Conservation (phyloP, 2,888 invertebrate species). For the Mycalesis mineus region DNA sequence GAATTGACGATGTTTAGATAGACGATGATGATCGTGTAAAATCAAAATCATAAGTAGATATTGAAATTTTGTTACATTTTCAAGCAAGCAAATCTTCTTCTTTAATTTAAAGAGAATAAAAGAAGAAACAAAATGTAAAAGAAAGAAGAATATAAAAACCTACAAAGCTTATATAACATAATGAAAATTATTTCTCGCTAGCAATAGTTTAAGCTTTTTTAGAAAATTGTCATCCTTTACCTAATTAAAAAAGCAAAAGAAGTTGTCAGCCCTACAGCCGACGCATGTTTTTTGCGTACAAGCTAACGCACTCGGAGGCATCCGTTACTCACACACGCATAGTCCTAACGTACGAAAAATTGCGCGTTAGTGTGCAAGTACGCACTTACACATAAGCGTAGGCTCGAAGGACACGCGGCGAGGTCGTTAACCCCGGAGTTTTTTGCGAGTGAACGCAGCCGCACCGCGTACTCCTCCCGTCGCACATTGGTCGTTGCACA, state of each 20-base stretch:
- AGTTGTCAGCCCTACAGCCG: not conserved
- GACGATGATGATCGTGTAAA: too few relatives aligned
- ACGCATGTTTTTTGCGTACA: conserved; percentile 45
- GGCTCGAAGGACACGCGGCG: conserved; percentile 70
- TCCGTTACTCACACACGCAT: conserved; percentile 45
- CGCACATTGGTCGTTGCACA: conserved; percentile 66
- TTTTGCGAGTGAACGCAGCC: conserved; percentile 67
- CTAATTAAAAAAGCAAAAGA: conserved; percentile 26
- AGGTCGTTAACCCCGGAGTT: conserved; percentile 69
- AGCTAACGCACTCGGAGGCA: conserved; percentile 57
- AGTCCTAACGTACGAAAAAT: conserved; percentile 52
- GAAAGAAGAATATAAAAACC: too few relatives aligned
- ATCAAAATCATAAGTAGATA: too few relatives aligned
- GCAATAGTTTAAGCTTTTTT: too few relatives aligned
- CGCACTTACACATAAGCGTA: conserved; percentile 59
- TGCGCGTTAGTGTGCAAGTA: conserved; percentile 34
- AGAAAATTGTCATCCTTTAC: not conserved
- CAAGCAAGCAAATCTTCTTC: too few relatives aligned
- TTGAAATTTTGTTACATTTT: too few relatives aligned
- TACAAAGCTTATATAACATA: too few relatives aligned
- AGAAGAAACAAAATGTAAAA: too few relatives aligned
- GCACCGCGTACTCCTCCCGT: conserved; percentile 61
- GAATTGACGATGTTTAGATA: too few relatives aligned
- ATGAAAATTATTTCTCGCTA: too few relatives aligned
- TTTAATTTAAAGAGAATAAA: too few relatives aligned